Base-by-base conservation (phyloP, 2,113 vertebrate genomes). In the Phylloscopus trochiloides region DNA sequence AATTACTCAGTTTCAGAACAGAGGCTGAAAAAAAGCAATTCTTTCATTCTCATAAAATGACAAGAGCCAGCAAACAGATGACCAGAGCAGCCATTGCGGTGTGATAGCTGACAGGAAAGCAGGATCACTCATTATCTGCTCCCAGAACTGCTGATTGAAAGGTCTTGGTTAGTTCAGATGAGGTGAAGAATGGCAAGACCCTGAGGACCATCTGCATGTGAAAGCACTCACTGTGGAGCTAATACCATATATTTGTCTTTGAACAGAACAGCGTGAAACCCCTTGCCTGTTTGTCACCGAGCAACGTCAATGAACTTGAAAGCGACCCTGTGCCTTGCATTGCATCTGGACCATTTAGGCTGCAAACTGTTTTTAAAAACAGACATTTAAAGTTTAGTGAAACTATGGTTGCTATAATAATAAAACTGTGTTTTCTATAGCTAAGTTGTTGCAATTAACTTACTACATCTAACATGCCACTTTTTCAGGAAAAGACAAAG, bases 1-100 rank as follows among this genome's bases (percentile, higher is more conserved):
- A 86, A 91, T 88, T 91, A 71, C 57, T 79, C 42, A 62, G 3
- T 85, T 70, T 86, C 50, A 86, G 54, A 94, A 62, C 32, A 74
- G 26, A 70, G 40, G 29, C 48, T 67, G 59, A 51, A 92, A 88
- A 93, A 92, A 86, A 38, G 17, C 55, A 92, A 42, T n/a, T 80
- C 50, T 96, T 96, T 84, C 67, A 79, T 87, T 94, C 65, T 88
- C 51, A 43, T 89, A 72, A 95, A 96, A 73, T 40, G n/a, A 26
- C 57, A 59, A 83, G 52, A 92, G 62, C 71, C 67, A 81, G 79
- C 59, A 94, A 91, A 63, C 14, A 74, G 83, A 82, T 61, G 79
- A 75, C 74, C 68, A 89, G 79, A 90, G 55, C 66, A 74, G 34
- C 65, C 28, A 40, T 21, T 40, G 34, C 10, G 1, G 42, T 71